Evolutionary conservation across 2,797 vertebrate species (phyloP).

Genomic region (Centroberyx gerrardi): DNA sequence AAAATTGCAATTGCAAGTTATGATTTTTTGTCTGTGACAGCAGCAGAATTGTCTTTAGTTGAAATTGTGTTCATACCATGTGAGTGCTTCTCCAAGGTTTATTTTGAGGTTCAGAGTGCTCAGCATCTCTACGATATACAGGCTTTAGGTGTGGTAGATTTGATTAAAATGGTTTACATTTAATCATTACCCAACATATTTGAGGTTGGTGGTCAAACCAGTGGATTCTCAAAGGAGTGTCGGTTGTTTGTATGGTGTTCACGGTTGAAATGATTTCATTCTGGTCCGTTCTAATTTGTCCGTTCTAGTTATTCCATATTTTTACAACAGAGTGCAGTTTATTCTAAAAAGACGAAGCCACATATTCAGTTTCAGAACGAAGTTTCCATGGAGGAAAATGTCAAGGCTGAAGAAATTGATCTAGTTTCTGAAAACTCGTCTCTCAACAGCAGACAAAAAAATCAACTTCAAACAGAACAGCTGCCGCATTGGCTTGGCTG

Average conservation of each 20-base stretch:
- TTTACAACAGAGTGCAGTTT: slow-evolving; percentile 41
- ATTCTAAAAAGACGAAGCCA: slow-evolving; percentile 36
- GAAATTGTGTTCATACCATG: slow-evolving; percentile 15
- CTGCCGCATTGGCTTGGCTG: slow-evolving; percentile 17
- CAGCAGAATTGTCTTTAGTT: background rate
- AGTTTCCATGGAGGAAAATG: slow-evolving; percentile 43
- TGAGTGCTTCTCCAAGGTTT: slow-evolving; percentile 21
- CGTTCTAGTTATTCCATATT: slow-evolving; percentile 36
- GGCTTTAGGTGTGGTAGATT: slow-evolving; percentile 53
- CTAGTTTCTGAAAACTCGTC: slow-evolving; percentile 21
- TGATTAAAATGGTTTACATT: slow-evolving; percentile 55
- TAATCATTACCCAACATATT: slow-evolving; percentile 58
- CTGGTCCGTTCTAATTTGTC: slow-evolving; percentile 5
- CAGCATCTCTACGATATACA: slow-evolving; percentile 37
- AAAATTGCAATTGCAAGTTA: background rate
- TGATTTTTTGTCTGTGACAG: background rate
- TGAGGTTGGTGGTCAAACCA: slow-evolving; percentile 63
- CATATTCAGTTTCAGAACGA: slow-evolving; percentile 28
- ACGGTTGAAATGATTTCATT: slow-evolving; percentile 52
- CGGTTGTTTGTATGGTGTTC: slow-evolving; percentile 54
- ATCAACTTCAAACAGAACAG: slow-evolving; percentile 7
- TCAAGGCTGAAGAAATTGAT: slow-evolving; percentile 15
- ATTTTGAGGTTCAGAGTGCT: slow-evolving; percentile 30
- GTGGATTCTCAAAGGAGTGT: slow-evolving; percentile 25
- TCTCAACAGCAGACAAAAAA: background rate